Conservation (phyloP, 2,888 invertebrate genomes). For the Drosophila diplacantha region DNA sequence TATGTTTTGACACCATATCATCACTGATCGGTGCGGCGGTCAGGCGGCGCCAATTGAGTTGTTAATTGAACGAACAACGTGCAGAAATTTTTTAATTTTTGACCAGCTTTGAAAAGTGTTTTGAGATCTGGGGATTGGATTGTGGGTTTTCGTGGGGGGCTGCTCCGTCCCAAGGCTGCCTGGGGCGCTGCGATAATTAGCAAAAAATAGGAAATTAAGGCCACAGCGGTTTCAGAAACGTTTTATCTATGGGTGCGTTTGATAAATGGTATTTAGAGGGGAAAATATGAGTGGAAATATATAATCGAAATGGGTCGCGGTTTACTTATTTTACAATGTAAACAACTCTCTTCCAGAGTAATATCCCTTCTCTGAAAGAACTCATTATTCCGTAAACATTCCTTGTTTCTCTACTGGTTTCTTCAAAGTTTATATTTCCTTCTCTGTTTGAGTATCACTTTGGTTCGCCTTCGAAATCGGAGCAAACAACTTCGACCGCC, state of each 20-base stretch:
- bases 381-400: not conserved
- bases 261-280: slow-evolving; percentile 16
- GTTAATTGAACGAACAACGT: slow-evolving; percentile 66
- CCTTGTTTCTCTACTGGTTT: not conserved
- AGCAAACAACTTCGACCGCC: slow-evolving; percentile 54
- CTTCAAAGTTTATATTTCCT: not conserved
- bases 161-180: slow-evolving; percentile 29
- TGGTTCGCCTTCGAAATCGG: slow-evolving; percentile 25
- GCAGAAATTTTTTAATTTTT: slow-evolving; percentile 48
- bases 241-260: not conserved
- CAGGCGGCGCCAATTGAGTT: slow-evolving; percentile 60
- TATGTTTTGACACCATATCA: slow-evolving; percentile 65
- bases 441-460: slow-evolving; percentile 37
- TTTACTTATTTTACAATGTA: not conserved
- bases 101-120: slow-evolving; percentile 24
- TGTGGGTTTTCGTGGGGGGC: not conserved
- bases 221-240: slow-evolving; percentile 2
- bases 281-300: not conserved
- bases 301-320: not conserved
- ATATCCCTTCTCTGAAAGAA: not conserved
- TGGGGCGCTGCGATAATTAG: slow-evolving; percentile 37
- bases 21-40: slow-evolving; percentile 14
- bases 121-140: not conserved
- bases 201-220: slow-evolving; percentile 29
- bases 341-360: no score